Conservation (phyloP, 2,797 vertebrate genomes). For the Siniperca scherzeri region DNA sequence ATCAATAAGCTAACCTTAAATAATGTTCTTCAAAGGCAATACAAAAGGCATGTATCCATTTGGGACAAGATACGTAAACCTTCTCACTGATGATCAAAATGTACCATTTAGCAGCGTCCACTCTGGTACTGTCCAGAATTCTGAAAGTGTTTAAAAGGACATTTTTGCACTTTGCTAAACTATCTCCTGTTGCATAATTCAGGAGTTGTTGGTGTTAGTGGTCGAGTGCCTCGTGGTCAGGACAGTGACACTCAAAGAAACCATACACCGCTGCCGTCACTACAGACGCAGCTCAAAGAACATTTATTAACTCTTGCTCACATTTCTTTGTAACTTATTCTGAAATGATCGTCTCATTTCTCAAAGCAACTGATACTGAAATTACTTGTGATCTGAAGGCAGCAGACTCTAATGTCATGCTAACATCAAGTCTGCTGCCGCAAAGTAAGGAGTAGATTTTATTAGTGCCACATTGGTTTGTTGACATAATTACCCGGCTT, state of each 20-base stretch:
- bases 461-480: conserved; percentile 15
- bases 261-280: conserved; percentile 5
- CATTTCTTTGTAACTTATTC: conserved; percentile 4
- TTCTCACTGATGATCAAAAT: conserved; percentile 32
- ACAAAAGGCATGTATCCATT: conserved; percentile 57
- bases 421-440: conserved; percentile 31
- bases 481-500: conserved; percentile 12
- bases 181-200: conserved; percentile 72
- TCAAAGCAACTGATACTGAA: conserved; percentile 41
- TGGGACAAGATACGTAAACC: conserved; percentile 27
- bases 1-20: conserved; percentile 51
- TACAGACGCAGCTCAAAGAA: conserved; percentile 4
- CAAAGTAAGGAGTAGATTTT: conserved; percentile 18
- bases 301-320: conserved; percentile 23
- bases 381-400: conserved; percentile 31
- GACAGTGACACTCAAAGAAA: conserved; percentile 21
- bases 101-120: conserved; percentile 42
- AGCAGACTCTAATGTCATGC: conserved; percentile 38
- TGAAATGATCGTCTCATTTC: conserved; percentile 26
- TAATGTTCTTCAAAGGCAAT: conserved; percentile 83
- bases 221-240: conserved; percentile 10
- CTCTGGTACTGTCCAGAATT: conserved; percentile 15
- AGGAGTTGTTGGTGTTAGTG: conserved; percentile 47
- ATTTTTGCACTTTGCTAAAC: conserved; percentile 42
- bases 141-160: conserved; percentile 24